Evolutionary conservation across 2,797 vertebrate species (phyloP).

Genomic region (Platyrinchus mystaceus): DNA sequence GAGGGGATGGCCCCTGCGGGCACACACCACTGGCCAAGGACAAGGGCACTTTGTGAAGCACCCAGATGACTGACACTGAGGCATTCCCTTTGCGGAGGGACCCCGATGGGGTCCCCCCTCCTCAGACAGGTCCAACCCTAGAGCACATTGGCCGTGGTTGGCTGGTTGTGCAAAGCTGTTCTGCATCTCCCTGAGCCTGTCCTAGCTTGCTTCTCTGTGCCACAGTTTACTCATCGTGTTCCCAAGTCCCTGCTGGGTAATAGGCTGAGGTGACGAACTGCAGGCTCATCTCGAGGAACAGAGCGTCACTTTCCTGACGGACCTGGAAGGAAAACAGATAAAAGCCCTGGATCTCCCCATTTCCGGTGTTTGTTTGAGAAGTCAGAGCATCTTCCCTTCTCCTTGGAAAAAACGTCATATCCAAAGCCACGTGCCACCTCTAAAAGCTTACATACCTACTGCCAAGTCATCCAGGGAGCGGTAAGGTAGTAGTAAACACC

Average conservation of each 20-base stretch:
- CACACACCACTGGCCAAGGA: not conserved
- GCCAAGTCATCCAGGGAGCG: not conserved
- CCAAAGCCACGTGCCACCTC: not conserved
- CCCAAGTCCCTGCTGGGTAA: not conserved
- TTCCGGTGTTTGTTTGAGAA: not conserved
- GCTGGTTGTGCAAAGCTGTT: not conserved
- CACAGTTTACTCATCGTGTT: not conserved
- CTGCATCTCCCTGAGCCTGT: fast-evolving
- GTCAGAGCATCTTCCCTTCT: not conserved
- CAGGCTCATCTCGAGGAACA: not conserved
- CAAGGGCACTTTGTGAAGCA: not conserved
- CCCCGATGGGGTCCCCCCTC: fast-evolving
- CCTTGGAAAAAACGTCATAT: not conserved
- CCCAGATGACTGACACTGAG: fast-evolving
- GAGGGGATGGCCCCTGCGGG: not conserved
- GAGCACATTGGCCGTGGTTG: not conserved
- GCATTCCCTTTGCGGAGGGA: not conserved
- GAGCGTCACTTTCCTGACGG: not conserved
- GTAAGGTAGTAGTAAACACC: not conserved
- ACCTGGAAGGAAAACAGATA: not conserved
- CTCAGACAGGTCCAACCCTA: not conserved
- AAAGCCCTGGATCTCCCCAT: not conserved
- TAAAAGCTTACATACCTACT: not conserved
- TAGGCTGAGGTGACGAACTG: fast-evolving
- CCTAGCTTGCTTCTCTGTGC: not conserved